Base-by-base conservation (phyloP, 2,888 invertebrate species). In the Drosophila suboccidentalis region DNA sequence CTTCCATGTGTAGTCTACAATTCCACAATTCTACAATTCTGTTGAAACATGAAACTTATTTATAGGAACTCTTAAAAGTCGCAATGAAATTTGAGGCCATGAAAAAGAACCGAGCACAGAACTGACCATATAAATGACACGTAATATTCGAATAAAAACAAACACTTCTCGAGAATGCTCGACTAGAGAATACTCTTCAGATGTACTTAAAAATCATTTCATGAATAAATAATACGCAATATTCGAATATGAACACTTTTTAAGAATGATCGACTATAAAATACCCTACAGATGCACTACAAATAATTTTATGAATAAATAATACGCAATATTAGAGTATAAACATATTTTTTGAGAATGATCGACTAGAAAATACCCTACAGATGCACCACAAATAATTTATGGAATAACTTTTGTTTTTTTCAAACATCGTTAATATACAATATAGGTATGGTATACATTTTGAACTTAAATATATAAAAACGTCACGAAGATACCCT, bases 1-100 rank as follows among this genome's bases (percentile, higher is more conserved):
- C 43, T 54, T 43, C 19, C 32, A 19, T 13, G 26, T 39, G 39
- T 41, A 39, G 17, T 41, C 44, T 22, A 44, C 44, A 44, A 43
- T 44, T 44, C 44, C 13, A 26, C 44, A 44, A 44, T 34, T 44
- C 55, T 44, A 34, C 55, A 44, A 36, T 53, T 61, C 43, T 53
- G 36, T 13, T 29, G 47, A 58, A 58, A 46, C 47, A 58, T 58
- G 36, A 58, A 58, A 38, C 46, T 55, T 58, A 58, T 58, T 58
- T 58, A 58, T 58, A 58, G 58, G 29, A 50, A 41, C 46, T 47
- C 46, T 38, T n/a, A 19, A 49, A 50, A 43, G 32, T 32, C 59
- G 26, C 50, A 39, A 51, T 49, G 59, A 43, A 49, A 60, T 41
- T 39, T 41, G 59, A 49, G 51, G 59, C 38, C 38, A 47, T 57